Percentiles rank a stretch among this genome's conserved stretches.
Evolutionary conservation across 2,888 invertebrate species (phyloP).

Genomic region (Poecilobothrus nobilitatus): DNA sequence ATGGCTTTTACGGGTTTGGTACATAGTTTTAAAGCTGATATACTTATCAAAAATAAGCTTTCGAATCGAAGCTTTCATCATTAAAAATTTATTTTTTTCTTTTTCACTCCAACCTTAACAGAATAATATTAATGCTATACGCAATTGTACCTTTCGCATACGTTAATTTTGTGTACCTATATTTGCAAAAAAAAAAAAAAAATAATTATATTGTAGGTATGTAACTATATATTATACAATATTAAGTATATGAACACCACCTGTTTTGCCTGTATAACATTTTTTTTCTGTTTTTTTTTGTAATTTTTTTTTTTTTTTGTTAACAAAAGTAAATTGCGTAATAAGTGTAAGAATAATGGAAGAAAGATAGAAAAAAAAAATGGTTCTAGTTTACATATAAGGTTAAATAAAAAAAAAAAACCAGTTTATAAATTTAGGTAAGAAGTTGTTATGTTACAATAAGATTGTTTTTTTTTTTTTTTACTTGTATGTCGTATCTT

Average conservation of each 20-base stretch:
- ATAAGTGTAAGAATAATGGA: not conserved
- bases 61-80: too few relatives aligned
- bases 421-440: slow-evolving; percentile 2
- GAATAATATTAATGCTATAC: too few relatives aligned
- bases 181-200: too few relatives aligned
- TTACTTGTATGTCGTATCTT: not conserved
- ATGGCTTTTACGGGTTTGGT: too few relatives aligned
- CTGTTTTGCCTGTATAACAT: not conserved
- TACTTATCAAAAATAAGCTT: too few relatives aligned
- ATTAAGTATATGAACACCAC: not conserved
- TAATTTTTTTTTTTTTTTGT: not conserved
- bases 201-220: too few relatives aligned
- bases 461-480: not conserved
- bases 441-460: slow-evolving; percentile 4
- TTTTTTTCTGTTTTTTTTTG: not conserved
- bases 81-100: too few relatives aligned
- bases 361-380: not conserved
- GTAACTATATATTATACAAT: too few relatives aligned
- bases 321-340: slow-evolving; percentile 1
- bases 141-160: too few relatives aligned
- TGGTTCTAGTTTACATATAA: not conserved
- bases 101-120: too few relatives aligned
- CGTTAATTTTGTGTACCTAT: too few relatives aligned
- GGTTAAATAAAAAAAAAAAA: not conserved
- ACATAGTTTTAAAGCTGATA: too few relatives aligned